These are phyloP conservation scores for Lycopodina hypogea DNA, from an alignment of 37 sponge, comb jelly and placozoan genomes.

Conservation along the genomic window DNA sequence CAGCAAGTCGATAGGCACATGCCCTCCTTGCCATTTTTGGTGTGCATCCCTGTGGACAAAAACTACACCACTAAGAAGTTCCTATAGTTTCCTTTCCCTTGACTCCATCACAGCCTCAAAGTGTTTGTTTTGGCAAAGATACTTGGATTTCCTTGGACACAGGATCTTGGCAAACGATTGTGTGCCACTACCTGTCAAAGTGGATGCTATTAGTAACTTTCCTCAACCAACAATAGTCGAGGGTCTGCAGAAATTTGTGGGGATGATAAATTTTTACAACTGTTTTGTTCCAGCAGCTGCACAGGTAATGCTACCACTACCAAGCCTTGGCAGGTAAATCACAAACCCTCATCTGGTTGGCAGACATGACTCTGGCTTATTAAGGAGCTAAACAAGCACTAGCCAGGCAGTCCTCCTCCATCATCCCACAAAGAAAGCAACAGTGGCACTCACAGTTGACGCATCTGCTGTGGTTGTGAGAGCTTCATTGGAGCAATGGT, in stretches of 20 bases:
- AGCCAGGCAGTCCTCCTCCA: conserved; percentile 3
- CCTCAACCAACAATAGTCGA: conserved; percentile 23
- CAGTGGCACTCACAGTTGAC: neutral
- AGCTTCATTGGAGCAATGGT: neutral
- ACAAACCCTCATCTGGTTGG: conserved; percentile 6
- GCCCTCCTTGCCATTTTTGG: no score
- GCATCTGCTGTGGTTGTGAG: neutral
- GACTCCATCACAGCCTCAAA: no score
- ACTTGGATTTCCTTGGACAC: conserved; percentile 47
- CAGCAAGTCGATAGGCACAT: no score
- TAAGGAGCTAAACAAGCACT: neutral
- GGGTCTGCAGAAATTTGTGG: neutral
- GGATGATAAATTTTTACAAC: neutral
- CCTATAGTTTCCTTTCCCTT: no score
- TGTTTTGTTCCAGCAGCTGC: conserved; percentile 33
- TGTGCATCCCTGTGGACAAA: no score
- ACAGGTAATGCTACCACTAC: conserved; percentile 27
- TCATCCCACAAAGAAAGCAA: conserved; percentile 8
- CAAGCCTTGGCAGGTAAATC: conserved; percentile 24
- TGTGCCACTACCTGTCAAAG: conserved; percentile 12
- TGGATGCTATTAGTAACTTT: conserved; percentile 26
- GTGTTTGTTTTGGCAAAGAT: neutral
- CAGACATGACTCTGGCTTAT: neutral
- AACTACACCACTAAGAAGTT: no score
- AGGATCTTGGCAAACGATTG: conserved; percentile 16